Conservation (phyloP, 2,113 vertebrate species). For the Melanotaenia duboulayi region DNA sequence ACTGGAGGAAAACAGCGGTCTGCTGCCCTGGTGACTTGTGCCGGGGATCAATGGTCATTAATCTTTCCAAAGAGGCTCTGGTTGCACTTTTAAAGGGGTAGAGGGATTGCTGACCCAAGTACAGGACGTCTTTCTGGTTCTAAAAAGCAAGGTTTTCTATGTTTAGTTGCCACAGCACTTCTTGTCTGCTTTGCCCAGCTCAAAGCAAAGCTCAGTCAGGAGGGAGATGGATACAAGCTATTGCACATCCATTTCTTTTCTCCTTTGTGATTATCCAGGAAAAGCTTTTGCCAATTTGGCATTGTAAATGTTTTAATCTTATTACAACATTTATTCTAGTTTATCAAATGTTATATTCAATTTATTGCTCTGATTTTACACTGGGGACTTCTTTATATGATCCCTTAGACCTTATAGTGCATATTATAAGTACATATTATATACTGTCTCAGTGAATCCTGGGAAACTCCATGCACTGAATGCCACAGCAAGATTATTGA, state of each 20-base stretch:
- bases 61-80: conserved; percentile 76
- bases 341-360: background rate
- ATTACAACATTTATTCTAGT: background rate
- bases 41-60: conserved; percentile 81
- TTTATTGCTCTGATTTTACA: background rate
- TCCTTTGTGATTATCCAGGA: conserved; percentile 1
- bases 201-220: conserved; percentile 21
- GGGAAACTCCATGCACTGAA: background rate
- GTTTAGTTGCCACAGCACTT: conserved; percentile 74
- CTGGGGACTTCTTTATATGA: background rate
- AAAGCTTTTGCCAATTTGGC: background rate
- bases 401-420: background rate
- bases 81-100: conserved; percentile 76
- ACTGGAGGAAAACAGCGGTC: conserved; percentile 57
- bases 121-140: conserved; percentile 68
- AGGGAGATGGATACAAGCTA: conserved; percentile 28
- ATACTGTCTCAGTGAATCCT: background rate
- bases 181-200: conserved; percentile 37
- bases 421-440: background rate
- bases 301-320: background rate
- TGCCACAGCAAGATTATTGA: background rate
- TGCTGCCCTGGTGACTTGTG: conserved; percentile 72
- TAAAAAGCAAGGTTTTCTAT: conserved; percentile 62
- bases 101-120: conserved; percentile 79
- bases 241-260: background rate